Percentiles rank a stretch among this genome's conserved stretches.
Evolutionary conservation across 2,113 vertebrate species (phyloP).

Genomic region (Tragelaphus strepsiceros): DNA sequence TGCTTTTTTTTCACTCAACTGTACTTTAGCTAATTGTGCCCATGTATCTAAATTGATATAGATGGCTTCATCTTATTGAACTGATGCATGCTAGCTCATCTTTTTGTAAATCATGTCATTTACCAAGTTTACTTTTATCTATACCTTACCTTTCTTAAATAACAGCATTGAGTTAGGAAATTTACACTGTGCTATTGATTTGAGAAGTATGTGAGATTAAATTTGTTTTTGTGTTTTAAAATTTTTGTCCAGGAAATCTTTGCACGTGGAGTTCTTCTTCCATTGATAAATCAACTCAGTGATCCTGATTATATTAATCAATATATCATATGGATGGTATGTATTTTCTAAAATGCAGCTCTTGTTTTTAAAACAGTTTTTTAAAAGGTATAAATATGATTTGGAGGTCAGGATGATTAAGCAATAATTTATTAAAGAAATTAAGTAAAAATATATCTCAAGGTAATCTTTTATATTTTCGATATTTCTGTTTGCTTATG

Average conservation of each 20-base stretch:
- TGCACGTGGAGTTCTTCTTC: constrained; percentile 96
- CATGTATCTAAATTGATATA: neutral
- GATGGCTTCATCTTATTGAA: neutral
- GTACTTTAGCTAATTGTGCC: neutral
- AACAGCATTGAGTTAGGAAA: neutral
- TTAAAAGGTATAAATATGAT: neutral
- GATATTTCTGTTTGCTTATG: neutral
- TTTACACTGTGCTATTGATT: neutral
- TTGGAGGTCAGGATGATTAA: neutral
- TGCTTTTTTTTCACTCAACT: neutral
- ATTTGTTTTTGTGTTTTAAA: neutral
- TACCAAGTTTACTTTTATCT: neutral
- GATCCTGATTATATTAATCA: constrained; percentile 99
- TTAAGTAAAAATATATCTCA: neutral
- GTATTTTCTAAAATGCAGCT: constrained; percentile 52
- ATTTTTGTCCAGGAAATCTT: constrained; percentile 91
- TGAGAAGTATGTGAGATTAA: neutral
- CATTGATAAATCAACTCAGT: constrained; percentile 98
- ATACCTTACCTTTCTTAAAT: neutral
- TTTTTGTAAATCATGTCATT: constrained; percentile 16
- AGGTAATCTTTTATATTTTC: neutral
- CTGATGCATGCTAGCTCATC: neutral
- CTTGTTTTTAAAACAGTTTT: neutral
- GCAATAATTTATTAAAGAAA: constrained; percentile 23
- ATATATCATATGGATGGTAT: constrained; percentile 99